phyloP scores from a whole-genome alignment of 2,888 invertebrate genomes.

The Tricholauxania praeusta region DNA sequence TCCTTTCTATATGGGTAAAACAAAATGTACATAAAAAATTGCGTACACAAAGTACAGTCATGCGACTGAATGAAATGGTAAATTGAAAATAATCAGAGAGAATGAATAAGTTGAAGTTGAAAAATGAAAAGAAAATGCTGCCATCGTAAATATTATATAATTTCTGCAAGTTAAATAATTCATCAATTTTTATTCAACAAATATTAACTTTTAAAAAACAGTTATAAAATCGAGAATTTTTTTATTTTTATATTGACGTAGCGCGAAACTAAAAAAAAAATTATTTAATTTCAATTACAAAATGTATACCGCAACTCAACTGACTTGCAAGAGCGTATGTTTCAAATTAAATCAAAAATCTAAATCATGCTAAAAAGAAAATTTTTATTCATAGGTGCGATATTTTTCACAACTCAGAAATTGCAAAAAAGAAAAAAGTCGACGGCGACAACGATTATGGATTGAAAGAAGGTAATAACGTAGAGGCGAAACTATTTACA shows the following conservation, averaged over 20 bases:
- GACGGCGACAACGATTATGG: no score
- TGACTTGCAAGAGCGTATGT: slow-evolving; percentile 43
- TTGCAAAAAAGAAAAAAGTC: no score
- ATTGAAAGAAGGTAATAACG: no score
- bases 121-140: no score
- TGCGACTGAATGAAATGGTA: slow-evolving; percentile 45
- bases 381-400: slow-evolving; percentile 19
- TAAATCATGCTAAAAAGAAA: slow-evolving; percentile 43
- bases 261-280: slow-evolving; percentile 14
- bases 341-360: slow-evolving; percentile 51
- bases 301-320: slow-evolving; percentile 16
- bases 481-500: no score
- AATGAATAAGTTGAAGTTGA: not conserved
- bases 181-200: no score
- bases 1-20: slow-evolving; percentile 21
- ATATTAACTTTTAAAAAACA: no score
- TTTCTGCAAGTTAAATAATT: no score
- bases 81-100: slow-evolving; percentile 9
- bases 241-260: no score
- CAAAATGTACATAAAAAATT: slow-evolving; percentile 46
- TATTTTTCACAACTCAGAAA: no score
- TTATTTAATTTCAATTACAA: slow-evolving; percentile 2
- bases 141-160: no score
- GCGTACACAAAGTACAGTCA: slow-evolving; percentile 49
- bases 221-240: no score